phyloP scores from a whole-genome alignment of 37 sponge, comb jelly and placozoan genomes.

The Mnemiopsis leidyi region DNA sequence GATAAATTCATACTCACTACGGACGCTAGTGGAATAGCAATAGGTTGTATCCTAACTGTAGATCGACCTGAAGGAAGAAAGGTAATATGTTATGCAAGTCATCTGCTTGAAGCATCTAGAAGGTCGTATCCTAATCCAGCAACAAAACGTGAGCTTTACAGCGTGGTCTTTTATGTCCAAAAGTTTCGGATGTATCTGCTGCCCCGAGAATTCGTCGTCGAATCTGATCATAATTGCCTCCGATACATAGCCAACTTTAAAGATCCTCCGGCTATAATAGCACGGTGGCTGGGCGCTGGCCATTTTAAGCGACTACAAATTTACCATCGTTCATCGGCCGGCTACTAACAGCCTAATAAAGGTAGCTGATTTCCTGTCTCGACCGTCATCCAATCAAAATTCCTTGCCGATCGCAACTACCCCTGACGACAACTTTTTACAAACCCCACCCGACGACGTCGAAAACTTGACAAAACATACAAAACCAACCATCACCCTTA shows the following conservation, averaged over 20 bases:
- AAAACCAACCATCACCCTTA: too few species aligned
- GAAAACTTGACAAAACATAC: too few species aligned
- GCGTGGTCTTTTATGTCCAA: not conserved
- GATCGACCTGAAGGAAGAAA: not conserved
- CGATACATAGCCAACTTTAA: constrained; percentile 67
- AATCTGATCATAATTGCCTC: constrained; percentile 57
- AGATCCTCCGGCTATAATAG: constrained; percentile 67
- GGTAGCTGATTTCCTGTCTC: not conserved
- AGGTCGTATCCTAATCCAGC: not conserved
- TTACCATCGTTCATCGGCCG: constrained; percentile 65
- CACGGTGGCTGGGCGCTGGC: constrained; percentile 68
- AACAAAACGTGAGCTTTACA: not conserved
- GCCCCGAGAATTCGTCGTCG: not conserved
- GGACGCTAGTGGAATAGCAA: not conserved
- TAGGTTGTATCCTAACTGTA: not conserved
- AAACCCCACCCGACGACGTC: too few species aligned
- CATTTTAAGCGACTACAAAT: constrained; percentile 41
- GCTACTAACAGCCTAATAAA: constrained; percentile 20
- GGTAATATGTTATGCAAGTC: constrained; percentile 12
- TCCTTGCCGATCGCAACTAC: not conserved
- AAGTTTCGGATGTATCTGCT: not conserved
- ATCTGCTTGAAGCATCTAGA: not conserved
- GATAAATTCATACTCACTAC: constrained; percentile 16
- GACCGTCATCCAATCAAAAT: not conserved
- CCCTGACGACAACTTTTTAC: too few species aligned